Evolutionary conservation across 1,140 invertebrate genomes (phyloP).

Genomic region (Lepidurus apus): DNA sequence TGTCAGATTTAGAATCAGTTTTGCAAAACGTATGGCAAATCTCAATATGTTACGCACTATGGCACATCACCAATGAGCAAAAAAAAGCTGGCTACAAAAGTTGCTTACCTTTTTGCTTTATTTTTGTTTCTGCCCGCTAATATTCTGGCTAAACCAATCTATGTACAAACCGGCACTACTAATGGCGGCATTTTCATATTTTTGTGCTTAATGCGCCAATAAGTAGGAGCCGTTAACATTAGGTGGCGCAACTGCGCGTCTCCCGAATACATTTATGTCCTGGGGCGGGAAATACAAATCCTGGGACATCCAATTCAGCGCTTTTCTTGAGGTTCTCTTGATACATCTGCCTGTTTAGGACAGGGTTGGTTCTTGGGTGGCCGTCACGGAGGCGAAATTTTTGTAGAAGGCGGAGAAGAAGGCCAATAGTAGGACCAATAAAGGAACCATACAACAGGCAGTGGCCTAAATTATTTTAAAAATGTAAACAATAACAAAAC

Average conservation of each 20-base stretch:
- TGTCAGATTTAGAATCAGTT: neutral
- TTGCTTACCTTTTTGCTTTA: constrained; percentile 10
- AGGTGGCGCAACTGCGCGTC: neutral
- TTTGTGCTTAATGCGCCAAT: neutral
- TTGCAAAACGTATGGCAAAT: neutral
- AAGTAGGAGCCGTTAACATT: neutral
- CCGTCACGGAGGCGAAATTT: constrained; percentile 44
- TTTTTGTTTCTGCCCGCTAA: neutral
- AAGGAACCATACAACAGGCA: constrained; percentile 45
- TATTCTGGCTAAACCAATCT: neutral
- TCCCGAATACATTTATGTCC: neutral
- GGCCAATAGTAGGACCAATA: constrained; percentile 46
- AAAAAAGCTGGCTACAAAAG: neutral
- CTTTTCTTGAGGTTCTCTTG: neutral
- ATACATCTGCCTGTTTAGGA: neutral
- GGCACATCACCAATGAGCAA: constrained; percentile 21
- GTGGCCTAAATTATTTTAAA: constrained; percentile 41
- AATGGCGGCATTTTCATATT: neutral
- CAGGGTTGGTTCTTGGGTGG: constrained; percentile 38
- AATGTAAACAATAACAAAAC: constrained; percentile 3
- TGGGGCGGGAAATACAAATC: neutral
- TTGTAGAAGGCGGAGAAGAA: constrained; percentile 47
- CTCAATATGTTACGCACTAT: constrained; percentile 10
- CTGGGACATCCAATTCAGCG: neutral
- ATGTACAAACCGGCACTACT: neutral